Base-by-base conservation (phyloP, 2,888 invertebrate species). In the Nipponacmea schrenckii region DNA sequence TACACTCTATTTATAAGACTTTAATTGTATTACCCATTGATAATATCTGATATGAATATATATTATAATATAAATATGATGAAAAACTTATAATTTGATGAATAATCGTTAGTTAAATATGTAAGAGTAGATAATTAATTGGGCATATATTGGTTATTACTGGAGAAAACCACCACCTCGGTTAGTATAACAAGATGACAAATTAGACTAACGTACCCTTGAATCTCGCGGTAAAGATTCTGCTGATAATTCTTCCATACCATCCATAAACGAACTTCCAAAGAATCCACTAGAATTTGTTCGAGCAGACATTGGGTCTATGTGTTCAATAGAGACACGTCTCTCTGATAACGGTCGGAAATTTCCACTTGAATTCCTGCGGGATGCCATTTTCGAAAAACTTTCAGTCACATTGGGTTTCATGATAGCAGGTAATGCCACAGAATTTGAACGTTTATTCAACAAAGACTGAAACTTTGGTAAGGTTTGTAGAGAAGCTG, bases 241-340 rank as follows among this genome's bases (percentile, higher is more conserved):
- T 12, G 56, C 56, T 17, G 56, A 56, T 12, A 12, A 24, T 24
- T 56, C 56, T 1, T 39, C 39, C 39, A 39, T 8, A 39, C 39
- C 39, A 39, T 39, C 39, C 39, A 39, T 39, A 39, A 39, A 39
- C 1, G 5, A 2, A 39, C 39, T 39, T 39, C 39, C 39, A 56
- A 56, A 56, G 24, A 56, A 56, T 56, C 56, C 56, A 56, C 56
- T 56, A 24, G 56, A 56, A 56, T 56, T 56, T 20, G 56, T 56
- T 20, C 56, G 20, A 24, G 56, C 56, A 20, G 56, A 56, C 5
- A 24, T 24, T 12, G 24, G 56, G 20, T 24, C 20, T 10, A 24
- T 56, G 24, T 56, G 20, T 56, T 56, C 20, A 20, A 2, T 2
- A 17, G 24, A 24, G 2, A 56, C 20, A 24, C 20, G 56, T 2